Evolutionary conservation across 1,140 invertebrate species (phyloP).

Genomic region (Galleria mellonella): DNA sequence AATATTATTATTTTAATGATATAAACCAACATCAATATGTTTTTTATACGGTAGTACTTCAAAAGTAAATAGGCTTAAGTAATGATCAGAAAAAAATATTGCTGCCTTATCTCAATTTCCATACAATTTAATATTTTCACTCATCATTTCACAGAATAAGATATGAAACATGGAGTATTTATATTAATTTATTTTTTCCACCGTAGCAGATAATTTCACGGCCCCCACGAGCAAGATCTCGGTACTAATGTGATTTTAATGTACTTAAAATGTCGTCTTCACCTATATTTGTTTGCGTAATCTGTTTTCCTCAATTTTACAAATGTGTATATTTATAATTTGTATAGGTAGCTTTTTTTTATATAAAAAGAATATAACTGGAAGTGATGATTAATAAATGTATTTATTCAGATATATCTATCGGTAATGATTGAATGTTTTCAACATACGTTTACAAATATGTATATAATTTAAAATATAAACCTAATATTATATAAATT

Average conservation of each 20-base stretch:
- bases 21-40: too few relatives aligned
- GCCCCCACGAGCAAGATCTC: constrained; percentile 36
- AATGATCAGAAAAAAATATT: background rate
- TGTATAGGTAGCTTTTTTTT: too few relatives aligned
- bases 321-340: too few relatives aligned
- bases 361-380: too few relatives aligned
- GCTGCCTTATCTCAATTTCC: constrained; percentile 48
- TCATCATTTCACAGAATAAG: constrained; percentile 34
- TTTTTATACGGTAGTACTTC: background rate
- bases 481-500: too few relatives aligned
- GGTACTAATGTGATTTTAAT: constrained; percentile 73
- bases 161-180: constrained; percentile 41
- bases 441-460: too few relatives aligned
- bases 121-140: constrained; percentile 58
- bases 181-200: constrained; percentile 57
- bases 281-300: constrained; percentile 52
- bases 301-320: constrained; percentile 24
- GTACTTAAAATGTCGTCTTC: constrained; percentile 53
- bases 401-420: too few relatives aligned
- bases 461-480: too few relatives aligned
- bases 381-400: too few relatives aligned
- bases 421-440: too few relatives aligned
- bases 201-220: constrained; percentile 52
- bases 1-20: background rate
- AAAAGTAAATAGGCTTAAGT: background rate